Conservation (phyloP, 2,888 invertebrate genomes). For the Omphaloscelis lunosa region DNA sequence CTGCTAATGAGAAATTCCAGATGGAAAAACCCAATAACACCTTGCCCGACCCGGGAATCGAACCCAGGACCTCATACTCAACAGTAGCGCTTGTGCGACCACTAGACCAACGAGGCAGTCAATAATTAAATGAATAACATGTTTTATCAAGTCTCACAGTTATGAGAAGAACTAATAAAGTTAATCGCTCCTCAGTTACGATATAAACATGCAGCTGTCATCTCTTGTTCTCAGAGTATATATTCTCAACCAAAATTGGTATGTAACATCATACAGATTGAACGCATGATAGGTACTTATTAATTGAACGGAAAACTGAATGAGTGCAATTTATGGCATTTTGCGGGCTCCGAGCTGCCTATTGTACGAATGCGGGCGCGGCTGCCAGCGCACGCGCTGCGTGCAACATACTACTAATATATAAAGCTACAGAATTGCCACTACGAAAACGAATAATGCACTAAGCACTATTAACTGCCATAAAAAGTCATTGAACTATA, state of each 20-base stretch:
- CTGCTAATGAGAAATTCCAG: too few species aligned
- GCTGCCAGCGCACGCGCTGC: neutral
- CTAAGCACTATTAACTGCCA: neutral
- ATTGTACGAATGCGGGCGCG: slow-evolving; percentile 13
- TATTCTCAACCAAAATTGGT: neutral
- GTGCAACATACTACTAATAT: neutral
- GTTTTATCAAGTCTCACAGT: neutral
- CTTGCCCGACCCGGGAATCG: too few species aligned
- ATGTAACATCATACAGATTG: neutral
- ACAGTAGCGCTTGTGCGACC: too few species aligned
- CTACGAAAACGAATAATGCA: neutral
- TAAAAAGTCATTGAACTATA: neutral
- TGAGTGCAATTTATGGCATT: neutral
- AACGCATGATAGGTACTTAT: neutral
- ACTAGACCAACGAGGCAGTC: too few species aligned
- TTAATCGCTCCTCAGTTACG: neutral
- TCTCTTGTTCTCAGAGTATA: neutral
- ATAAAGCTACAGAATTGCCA: neutral
- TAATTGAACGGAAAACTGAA: neutral
- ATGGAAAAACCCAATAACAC: too few species aligned
- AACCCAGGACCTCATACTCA: too few species aligned
- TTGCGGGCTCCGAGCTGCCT: neutral
- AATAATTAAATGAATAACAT: neutral
- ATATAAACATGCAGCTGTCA: neutral
- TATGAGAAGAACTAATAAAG: neutral